phyloP scores from a whole-genome alignment of 2,888 invertebrate species.

The Polydrusus tereticollis region DNA sequence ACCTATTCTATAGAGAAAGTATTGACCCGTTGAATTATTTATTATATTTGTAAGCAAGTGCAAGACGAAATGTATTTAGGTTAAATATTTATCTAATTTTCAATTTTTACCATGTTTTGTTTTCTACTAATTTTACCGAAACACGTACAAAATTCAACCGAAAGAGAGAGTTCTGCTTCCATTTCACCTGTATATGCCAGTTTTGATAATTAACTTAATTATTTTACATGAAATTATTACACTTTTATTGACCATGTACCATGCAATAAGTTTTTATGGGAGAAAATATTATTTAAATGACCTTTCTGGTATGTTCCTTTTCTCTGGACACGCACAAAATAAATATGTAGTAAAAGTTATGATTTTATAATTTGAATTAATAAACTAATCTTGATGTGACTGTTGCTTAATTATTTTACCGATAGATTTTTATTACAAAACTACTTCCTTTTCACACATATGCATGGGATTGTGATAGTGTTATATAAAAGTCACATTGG shows the following conservation, averaged over 20 bases:
- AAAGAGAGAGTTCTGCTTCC: conserved; percentile 3
- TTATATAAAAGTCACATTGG: conserved; percentile 1
- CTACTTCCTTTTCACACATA: not conserved
- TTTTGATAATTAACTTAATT: conserved; percentile 10
- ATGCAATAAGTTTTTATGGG: not conserved
- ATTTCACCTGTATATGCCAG: not conserved
- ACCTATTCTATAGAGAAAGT: not conserved
- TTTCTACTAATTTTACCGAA: conserved; percentile 3
- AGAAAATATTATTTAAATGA: conserved; percentile 1
- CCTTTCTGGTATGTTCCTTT: not conserved
- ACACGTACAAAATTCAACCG: conserved; percentile 4
- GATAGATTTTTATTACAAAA: not conserved
- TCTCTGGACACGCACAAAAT: not conserved
- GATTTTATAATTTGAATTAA: not conserved
- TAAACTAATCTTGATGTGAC: too few species aligned
- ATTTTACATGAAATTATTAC: conserved; percentile 11
- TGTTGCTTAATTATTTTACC: not conserved
- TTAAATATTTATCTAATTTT: not conserved
- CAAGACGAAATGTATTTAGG: not conserved
- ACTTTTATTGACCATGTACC: conserved; percentile 1
- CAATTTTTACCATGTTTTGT: not conserved
- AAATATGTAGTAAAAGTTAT: not conserved
- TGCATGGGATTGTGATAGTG: not conserved
- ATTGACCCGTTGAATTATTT: too few species aligned
- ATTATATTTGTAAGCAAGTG: not conserved